These are phyloP conservation scores for Eira barbara DNA, from an alignment of 2,113 vertebrate species.

Conservation along the genomic window DNA sequence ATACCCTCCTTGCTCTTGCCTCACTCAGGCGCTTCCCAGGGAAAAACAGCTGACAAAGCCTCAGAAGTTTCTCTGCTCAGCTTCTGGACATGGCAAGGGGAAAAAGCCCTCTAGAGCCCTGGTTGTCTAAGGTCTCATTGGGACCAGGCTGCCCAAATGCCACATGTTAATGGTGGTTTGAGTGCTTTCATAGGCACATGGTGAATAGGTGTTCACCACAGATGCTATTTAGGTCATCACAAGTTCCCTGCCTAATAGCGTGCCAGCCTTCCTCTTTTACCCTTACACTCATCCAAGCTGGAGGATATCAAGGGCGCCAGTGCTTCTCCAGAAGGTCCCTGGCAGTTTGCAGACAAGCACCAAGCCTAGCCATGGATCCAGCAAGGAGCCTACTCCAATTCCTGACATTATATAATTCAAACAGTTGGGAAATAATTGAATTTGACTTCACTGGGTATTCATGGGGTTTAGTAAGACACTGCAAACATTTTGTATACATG, in stretches of 20 bases:
- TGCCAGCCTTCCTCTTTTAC: not conserved
- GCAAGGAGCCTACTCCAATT: not conserved
- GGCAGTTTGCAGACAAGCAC: not conserved
- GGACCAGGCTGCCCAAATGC: not conserved
- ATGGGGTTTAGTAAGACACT: not conserved
- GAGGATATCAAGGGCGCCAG: not conserved
- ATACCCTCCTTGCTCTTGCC: not conserved
- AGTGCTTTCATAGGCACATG: not conserved
- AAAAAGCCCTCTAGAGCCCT: not conserved
- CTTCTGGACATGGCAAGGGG: not conserved
- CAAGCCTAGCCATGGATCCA: not conserved
- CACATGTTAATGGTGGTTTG: conserved; percentile 4
- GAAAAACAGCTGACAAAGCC: not conserved
- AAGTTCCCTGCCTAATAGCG: not conserved
- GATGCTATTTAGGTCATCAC: not conserved
- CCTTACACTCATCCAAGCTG: not conserved
- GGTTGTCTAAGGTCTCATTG: not conserved
- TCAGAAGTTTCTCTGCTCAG: not conserved
- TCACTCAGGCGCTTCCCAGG: not conserved
- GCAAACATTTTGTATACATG: conserved; percentile 21
- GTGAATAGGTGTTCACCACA: not conserved
- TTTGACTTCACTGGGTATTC: conserved; percentile 5
- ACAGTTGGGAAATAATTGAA: conserved; percentile 24
- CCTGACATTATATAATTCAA: not conserved
- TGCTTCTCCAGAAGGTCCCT: not conserved